Percentiles rank a stretch among this genome's conserved stretches.
Conservation (phyloP, 2,888 invertebrate genomes). For the Sphaerophoria taeniata region DNA sequence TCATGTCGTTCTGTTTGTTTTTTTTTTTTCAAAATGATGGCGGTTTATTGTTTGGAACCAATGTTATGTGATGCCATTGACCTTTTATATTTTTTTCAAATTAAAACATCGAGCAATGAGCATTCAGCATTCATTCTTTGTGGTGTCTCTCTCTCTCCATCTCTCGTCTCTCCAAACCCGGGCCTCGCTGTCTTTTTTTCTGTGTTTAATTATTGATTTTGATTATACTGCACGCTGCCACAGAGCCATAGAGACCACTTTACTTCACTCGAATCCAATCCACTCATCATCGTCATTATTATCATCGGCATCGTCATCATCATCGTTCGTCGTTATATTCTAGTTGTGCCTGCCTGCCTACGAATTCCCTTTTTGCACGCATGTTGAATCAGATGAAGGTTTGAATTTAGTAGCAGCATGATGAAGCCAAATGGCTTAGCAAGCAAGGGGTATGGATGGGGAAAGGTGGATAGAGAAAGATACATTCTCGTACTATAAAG, state of each 20-base stretch:
- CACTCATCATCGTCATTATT: constrained; percentile 3
- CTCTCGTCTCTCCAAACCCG: background rate
- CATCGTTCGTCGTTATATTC: no score
- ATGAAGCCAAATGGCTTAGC: no score
- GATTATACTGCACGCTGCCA: background rate
- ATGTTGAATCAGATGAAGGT: constrained; percentile 26
- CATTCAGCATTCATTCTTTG: no score
- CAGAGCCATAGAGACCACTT: constrained; percentile 4
- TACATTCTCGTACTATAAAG: no score
- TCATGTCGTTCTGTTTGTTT: background rate
- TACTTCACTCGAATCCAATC: constrained; percentile 10
- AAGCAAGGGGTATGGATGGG: no score
- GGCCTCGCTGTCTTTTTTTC: background rate
- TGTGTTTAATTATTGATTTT: constrained; percentile 14
- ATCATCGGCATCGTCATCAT: no score
- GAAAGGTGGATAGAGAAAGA: no score
- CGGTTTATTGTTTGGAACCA: constrained; percentile 39
- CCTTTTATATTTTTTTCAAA: constrained; percentile 31
- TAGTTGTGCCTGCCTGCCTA: constrained; percentile 21
- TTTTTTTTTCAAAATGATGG: constrained; percentile 6
- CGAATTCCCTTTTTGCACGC: constrained; percentile 37
- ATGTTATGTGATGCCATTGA: constrained; percentile 55
- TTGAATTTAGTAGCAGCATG: background rate
- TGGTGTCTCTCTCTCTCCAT: background rate
- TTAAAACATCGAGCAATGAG: constrained; percentile 1